These are phyloP conservation scores for Drosophila ezoana DNA, from an alignment of 2,888 invertebrate genomes.

Conservation along the genomic window DNA sequence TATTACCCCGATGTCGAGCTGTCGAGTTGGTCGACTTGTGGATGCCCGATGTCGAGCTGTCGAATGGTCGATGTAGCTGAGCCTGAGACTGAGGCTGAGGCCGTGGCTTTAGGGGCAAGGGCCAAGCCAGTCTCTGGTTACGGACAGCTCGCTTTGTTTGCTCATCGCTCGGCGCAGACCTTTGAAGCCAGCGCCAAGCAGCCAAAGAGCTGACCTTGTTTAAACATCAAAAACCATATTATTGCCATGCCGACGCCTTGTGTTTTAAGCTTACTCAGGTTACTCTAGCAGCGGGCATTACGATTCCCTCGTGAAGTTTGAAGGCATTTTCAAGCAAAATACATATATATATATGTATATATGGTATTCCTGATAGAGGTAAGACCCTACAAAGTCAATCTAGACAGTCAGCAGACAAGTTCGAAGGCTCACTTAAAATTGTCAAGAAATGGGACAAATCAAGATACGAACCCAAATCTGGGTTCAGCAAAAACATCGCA, in stretches of 20 bases:
- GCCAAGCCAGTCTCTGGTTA: slow-evolving; percentile 24
- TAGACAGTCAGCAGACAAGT: too few relatives aligned
- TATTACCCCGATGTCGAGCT: slow-evolving; percentile 45
- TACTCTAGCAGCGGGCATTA: slow-evolving; percentile 5
- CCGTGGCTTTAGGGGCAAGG: slow-evolving; percentile 6
- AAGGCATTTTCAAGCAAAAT: too few relatives aligned
- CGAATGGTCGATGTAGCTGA: slow-evolving; percentile 1
- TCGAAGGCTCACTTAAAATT: too few relatives aligned
- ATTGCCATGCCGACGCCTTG: slow-evolving; percentile 62
- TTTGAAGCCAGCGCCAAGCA: slow-evolving; percentile 57
- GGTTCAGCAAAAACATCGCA: too few relatives aligned
- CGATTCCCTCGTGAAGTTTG: neutral
- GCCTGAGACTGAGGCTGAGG: too few relatives aligned
- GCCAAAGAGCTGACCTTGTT: slow-evolving; percentile 67
- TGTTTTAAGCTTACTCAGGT: slow-evolving; percentile 16
- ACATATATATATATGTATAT: too few relatives aligned
- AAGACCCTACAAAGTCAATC: too few relatives aligned
- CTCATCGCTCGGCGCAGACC: slow-evolving; percentile 49
- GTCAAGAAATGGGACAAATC: too few relatives aligned
- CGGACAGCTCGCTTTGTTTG: slow-evolving; percentile 59
- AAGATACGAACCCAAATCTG: too few relatives aligned
- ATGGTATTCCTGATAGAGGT: too few relatives aligned
- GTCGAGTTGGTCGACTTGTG: slow-evolving; percentile 18
- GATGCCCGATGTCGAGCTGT: slow-evolving; percentile 2
- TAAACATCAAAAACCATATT: slow-evolving; percentile 70